phyloP scores from a whole-genome alignment of 92 coral and sea anemone genomes.

The Porites lobata region DNA sequence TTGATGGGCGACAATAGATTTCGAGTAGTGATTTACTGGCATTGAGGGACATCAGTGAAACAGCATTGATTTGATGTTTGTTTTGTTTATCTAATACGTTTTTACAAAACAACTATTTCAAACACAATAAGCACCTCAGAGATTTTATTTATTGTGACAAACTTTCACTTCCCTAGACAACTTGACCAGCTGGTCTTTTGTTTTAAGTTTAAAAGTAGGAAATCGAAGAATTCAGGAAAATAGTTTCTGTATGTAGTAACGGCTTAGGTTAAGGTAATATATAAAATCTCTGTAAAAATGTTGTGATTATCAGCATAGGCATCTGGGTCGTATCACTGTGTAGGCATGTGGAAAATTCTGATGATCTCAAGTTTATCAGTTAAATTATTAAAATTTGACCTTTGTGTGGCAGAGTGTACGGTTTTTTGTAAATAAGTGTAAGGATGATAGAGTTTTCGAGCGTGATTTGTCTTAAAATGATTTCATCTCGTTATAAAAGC shows the following conservation, averaged over 20 bases:
- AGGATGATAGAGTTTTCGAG: not conserved
- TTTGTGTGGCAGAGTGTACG: not conserved
- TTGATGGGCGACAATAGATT: not conserved
- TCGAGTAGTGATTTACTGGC: constrained; percentile 1
- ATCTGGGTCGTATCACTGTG: not conserved
- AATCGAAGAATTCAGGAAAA: not conserved
- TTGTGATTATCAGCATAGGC: no score
- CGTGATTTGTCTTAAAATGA: not conserved
- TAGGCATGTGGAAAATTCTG: constrained; percentile 11
- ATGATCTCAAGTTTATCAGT: constrained; percentile 14
- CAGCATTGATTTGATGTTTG: not conserved
- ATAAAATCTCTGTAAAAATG: no score
- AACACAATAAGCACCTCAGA: not conserved
- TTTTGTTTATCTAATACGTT: constrained; percentile 1
- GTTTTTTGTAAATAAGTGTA: not conserved
- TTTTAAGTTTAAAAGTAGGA: constrained; percentile 1
- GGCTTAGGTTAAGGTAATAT: not conserved
- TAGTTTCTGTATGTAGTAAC: no score
- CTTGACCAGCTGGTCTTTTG: not conserved
- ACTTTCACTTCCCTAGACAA: not conserved
- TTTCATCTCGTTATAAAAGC: not conserved
- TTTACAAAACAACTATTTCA: constrained; percentile 16
- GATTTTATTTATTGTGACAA: not conserved
- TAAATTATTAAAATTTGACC: constrained; percentile 21
- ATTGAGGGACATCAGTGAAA: no score